Base-by-base conservation (phyloP, 2,888 invertebrate genomes). In the Julus scanicus region DNA sequence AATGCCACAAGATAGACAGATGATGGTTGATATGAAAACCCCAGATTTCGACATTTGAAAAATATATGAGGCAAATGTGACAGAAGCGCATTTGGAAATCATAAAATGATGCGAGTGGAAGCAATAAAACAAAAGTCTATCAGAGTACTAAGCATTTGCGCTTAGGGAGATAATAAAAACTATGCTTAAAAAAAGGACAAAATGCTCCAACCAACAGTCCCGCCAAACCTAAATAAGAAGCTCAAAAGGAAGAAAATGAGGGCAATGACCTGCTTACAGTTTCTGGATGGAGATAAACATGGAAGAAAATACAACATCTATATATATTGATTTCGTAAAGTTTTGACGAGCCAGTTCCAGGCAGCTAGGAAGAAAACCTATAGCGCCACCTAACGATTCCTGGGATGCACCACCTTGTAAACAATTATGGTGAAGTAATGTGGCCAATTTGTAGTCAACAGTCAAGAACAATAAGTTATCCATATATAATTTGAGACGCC, bases 231-330 rank as follows among this genome's bases (percentile, higher is more conserved):
- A 71, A 71, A 71, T 29, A 71, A 71, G 29, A 71, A 71, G 29
- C 71, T 29, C n/a, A 20, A 29, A 71, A 71, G 71, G 11, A 71
- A 71, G 71, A 63, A 71, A 71, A 53, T 20, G 71, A 71, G 71
- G 71, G 29, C 71, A 29, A 71, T 71, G 71, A 71, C 71, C 71
- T 29, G 71, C 71, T 71, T 71, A 71, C 17, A 29, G 29, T 71
- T 71, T 29, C 71, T 71, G 20, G 71, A 71, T 71, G 71, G 71
- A 71, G 71, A 71, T 71, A 71, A 71, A 71, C 71, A 29, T 71
- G 71, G 71, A 71, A 71, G 71, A 71, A 53, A 71, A 29, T 71
- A 71, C 71, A 71, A 71, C 71, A 71, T 71, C 71, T n/a, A n/a
- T 71, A 71, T 71, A 63, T 63, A 63, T 63, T 71, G 71, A 71